Percentiles rank a stretch among this genome's conserved stretches.
These are phyloP conservation scores for Plebejus argus DNA, from an alignment of 2,888 invertebrate species.

Conservation along the genomic window DNA sequence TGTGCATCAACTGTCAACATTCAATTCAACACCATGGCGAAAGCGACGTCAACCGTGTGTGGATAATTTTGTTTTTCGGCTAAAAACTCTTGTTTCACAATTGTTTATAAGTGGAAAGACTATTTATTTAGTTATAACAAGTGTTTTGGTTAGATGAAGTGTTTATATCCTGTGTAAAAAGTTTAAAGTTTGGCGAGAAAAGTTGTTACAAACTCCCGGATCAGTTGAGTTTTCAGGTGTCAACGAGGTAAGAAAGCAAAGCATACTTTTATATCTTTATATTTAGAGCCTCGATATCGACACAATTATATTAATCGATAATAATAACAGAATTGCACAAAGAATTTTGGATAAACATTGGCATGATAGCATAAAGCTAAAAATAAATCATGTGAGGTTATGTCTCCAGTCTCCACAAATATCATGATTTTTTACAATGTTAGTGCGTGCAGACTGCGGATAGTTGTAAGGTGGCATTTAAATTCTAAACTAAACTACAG, in stretches of 20 bases:
- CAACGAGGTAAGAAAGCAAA: slow-evolving; percentile 79
- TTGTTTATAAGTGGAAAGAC: slow-evolving; percentile 69
- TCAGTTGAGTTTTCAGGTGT: slow-evolving; percentile 78
- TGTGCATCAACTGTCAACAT: too few species aligned
- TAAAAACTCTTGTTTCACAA: slow-evolving; percentile 68
- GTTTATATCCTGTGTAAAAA: slow-evolving; percentile 58
- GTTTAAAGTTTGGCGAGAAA: slow-evolving; percentile 71
- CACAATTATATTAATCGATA: background rate
- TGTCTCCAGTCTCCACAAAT: slow-evolving; percentile 54
- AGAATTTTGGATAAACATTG: slow-evolving; percentile 12
- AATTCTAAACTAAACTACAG: background rate
- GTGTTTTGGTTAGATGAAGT: slow-evolving; percentile 59
- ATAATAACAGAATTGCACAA: background rate
- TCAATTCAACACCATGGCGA: slow-evolving; percentile 74
- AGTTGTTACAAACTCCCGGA: slow-evolving; percentile 77
- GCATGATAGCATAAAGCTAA: slow-evolving; percentile 64
- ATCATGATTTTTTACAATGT: slow-evolving; percentile 39
- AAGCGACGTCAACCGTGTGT: slow-evolving; percentile 71
- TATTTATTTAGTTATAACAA: slow-evolving; percentile 56
- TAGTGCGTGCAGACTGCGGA: background rate
- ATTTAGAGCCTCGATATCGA: slow-evolving; percentile 54
- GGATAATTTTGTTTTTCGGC: slow-evolving; percentile 74
- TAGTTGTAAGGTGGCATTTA: background rate
- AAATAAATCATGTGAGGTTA: slow-evolving; percentile 73
- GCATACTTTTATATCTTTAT: slow-evolving; percentile 65